Percentiles rank a stretch among this genome's conserved stretches.
phyloP scores from a whole-genome alignment of 1,140 invertebrate species.

The Nixonia krombeini region DNA sequence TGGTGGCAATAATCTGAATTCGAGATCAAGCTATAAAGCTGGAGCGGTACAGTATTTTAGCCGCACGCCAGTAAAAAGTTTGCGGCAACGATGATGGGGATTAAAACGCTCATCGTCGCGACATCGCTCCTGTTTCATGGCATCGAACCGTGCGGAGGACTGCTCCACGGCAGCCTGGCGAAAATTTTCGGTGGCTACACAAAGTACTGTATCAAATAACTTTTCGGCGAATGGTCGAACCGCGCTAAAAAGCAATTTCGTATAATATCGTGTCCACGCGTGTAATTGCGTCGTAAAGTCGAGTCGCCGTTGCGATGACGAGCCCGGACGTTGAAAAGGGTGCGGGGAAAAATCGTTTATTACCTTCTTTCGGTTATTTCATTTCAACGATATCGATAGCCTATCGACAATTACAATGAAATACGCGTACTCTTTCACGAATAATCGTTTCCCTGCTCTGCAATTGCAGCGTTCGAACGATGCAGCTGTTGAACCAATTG shows the following conservation, averaged over 20 bases:
- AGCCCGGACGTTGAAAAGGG: too few relatives aligned
- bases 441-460: too few relatives aligned
- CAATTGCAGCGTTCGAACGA: constrained; percentile 50
- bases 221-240: not conserved
- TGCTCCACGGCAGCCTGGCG: constrained; percentile 39
- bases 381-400: too few relatives aligned
- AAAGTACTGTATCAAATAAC: constrained; percentile 1
- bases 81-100: constrained; percentile 34
- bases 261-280: not conserved
- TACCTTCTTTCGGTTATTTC: too few relatives aligned
- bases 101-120: constrained; percentile 1
- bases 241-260: not conserved
- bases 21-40: constrained; percentile 5
- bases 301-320: not conserved
- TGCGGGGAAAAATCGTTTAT: too few relatives aligned
- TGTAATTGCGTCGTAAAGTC: not conserved
- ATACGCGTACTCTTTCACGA: too few relatives aligned
- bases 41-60: not conserved
- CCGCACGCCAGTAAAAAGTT: constrained; percentile 4
- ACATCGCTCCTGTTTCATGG: constrained; percentile 13
- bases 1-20: constrained; percentile 2
- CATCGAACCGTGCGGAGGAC: constrained; percentile 14
- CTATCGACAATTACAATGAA: too few relatives aligned
- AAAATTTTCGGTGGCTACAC: constrained; percentile 39
- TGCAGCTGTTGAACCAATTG: constrained; percentile 58